These are phyloP conservation scores for Drosophila varians DNA, from an alignment of 1,140 invertebrate species.

Conservation along the genomic window DNA sequence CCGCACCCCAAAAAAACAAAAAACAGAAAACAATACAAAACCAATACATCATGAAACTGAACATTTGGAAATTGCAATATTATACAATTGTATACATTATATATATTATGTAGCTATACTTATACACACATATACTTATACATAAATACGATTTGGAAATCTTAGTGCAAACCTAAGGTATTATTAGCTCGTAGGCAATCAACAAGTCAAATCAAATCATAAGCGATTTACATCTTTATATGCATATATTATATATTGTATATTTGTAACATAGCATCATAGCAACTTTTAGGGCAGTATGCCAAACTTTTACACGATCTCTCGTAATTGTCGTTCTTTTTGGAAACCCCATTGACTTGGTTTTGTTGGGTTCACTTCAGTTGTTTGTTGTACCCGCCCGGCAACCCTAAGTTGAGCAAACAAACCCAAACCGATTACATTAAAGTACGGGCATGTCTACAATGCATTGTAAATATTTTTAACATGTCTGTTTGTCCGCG, in stretches of 20 bases:
- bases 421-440: constrained; percentile 34
- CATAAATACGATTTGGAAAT: constrained; percentile 65
- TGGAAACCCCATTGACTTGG: constrained; percentile 36
- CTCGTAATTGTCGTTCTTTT: constrained; percentile 74
- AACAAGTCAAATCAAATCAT: constrained; percentile 80
- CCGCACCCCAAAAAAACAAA: background rate
- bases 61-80: constrained; percentile 77
- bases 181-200: constrained; percentile 80
- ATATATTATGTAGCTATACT: constrained; percentile 48
- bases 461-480: constrained; percentile 21
- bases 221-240: constrained; percentile 48
- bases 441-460: constrained; percentile 38
- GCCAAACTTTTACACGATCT: constrained; percentile 72
- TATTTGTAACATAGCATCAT: constrained; percentile 62
- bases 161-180: constrained; percentile 80
- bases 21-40: constrained; percentile 31
- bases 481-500: constrained; percentile 49
- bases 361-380: constrained; percentile 16
- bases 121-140: constrained; percentile 47
- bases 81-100: constrained; percentile 77
- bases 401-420: constrained; percentile 35
- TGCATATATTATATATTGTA: constrained; percentile 34
- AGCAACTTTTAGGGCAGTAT: constrained; percentile 60
- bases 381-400: constrained; percentile 13
- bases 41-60: constrained; percentile 54